A percentile compares a stretch with the other conserved stretches of the same genome.
Evolutionary conservation across 2,113 vertebrate genomes (phyloP).

Genomic region (Triplophysa siluroides): DNA sequence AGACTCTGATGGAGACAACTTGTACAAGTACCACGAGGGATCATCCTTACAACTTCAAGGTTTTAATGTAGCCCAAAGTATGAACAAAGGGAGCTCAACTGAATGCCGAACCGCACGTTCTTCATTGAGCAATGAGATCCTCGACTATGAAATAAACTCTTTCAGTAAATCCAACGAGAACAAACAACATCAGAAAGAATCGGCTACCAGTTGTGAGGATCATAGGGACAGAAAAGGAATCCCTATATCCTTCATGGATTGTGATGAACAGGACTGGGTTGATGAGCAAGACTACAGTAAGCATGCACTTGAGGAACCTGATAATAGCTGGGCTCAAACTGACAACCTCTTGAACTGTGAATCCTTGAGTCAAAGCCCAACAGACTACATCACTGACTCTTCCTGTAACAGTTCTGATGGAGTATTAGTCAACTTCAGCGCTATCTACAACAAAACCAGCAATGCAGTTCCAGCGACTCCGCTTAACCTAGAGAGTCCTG

Average conservation of each 20-base stretch:
- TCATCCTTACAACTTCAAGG: slow-evolving; percentile 81
- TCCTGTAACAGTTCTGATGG: slow-evolving; percentile 95
- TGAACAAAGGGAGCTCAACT: neutral
- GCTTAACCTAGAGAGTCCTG: slow-evolving; percentile 82
- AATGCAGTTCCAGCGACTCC: slow-evolving; percentile 76
- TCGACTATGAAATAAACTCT: slow-evolving; percentile 70
- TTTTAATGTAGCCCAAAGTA: neutral
- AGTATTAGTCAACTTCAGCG: slow-evolving; percentile 89
- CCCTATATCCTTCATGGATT: slow-evolving; percentile 67
- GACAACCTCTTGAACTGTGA: slow-evolving; percentile 77
- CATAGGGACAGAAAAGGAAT: slow-evolving; percentile 66
- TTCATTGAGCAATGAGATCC: slow-evolving; percentile 37
- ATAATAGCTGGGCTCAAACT: slow-evolving; percentile 69
- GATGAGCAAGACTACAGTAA: slow-evolving; percentile 64
- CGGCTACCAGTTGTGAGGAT: slow-evolving; percentile 68
- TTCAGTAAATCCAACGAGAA: slow-evolving; percentile 7
- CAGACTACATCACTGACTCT: slow-evolving; percentile 85
- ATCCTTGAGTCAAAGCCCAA: slow-evolving; percentile 71
- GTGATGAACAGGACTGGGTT: slow-evolving; percentile 76
- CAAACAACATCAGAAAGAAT: slow-evolving; percentile 63
- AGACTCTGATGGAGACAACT: slow-evolving; percentile 68
- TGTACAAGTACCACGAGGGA: slow-evolving; percentile 73
- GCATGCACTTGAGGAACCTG: slow-evolving; percentile 62
- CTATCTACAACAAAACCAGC: slow-evolving; percentile 89
- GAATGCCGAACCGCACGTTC: neutral